Percentiles rank a stretch among this genome's conserved stretches.
phyloP scores from a whole-genome alignment of 2,888 invertebrate genomes.

The Phorcus lineatus region DNA sequence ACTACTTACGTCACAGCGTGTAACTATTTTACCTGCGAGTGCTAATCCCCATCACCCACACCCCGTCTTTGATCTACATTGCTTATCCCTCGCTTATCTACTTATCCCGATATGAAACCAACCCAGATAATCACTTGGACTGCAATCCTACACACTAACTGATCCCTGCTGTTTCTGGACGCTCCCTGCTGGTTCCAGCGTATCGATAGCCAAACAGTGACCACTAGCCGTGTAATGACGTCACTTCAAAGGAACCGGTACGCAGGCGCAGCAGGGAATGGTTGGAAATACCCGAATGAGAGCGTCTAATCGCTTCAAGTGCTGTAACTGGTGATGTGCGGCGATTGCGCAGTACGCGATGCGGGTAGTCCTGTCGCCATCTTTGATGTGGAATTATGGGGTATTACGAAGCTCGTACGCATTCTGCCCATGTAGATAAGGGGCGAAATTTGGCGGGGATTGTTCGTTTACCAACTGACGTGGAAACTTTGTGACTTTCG shows the following conservation, averaged over 20 bases:
- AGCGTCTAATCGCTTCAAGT: background rate
- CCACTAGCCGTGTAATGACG: background rate
- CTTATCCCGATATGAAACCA: constrained; percentile 21
- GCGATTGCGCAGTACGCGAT: background rate
- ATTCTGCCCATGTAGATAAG: background rate
- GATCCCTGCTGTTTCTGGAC: background rate
- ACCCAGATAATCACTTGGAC: background rate
- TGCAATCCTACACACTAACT: background rate
- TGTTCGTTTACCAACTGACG: constrained; percentile 3
- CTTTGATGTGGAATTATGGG: constrained; percentile 21
- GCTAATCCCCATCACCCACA: constrained; percentile 13
- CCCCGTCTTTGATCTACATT: constrained; percentile 7
- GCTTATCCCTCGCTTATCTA: background rate
- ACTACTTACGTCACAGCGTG: constrained; percentile 19
- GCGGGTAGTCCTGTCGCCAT: background rate
- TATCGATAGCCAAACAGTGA: background rate
- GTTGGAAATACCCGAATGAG: background rate
- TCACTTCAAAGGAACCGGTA: constrained; percentile 2
- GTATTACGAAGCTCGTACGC: constrained; percentile 3
- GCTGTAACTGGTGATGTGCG: background rate
- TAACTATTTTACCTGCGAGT: constrained; percentile 6
- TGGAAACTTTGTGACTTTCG: background rate
- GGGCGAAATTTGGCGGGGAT: background rate
- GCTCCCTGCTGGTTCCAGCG: constrained; percentile 3
- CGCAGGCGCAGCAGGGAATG: background rate